Base-by-base conservation (phyloP, 2,113 vertebrate species). In the Alligator sinensis region DNA sequence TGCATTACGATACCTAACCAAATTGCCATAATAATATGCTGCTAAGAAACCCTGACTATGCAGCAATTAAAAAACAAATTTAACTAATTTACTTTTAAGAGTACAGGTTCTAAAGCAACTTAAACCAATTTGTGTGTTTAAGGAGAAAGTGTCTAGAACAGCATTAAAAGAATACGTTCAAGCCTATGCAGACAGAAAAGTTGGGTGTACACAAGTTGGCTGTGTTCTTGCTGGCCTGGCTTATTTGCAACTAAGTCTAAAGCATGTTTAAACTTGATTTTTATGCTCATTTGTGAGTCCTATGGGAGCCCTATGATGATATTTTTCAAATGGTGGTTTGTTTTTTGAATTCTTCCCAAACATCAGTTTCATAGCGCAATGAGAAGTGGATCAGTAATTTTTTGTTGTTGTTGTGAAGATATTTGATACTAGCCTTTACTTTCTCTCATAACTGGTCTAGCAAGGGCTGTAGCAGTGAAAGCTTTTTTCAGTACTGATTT, bases 51-150 rank as follows among this genome's bases (percentile, higher is more conserved):
- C 47, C 47, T 47, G 47, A 9, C 47, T 47, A 47, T 47, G 47
- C 47, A 47, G 47, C 7, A 47, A 47, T 47, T 47, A 47, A 47
- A 24, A 86, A 91, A 57, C 84, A 64, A 1, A 0, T 34, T 88
- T 80, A 80, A n/a, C 84, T 91, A 80, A 59, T 83, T 63, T 18
- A 5, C 87, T 89, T 90, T 75, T 91, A 77, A 75, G 76, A 59
- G 55, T 63, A 66, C 5, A 10, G 0, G 0, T 85, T 90, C 58
- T 28, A 68, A 54, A 27, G 30, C 6, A 58, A 64, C 16, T 88
- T 1, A 1, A 15, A 16, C 47, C 22, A 88, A 70, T 38, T 9
- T 54, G 28, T 0, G 1, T 78, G 79, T 86, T 28, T 30, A 63
- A 64, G n/a, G 28, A 91, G 70, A 86, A 60, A 21, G 17, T 21